Evolutionary conservation across 2,113 vertebrate species (phyloP), one percentile per base, ranked within the genome.

Genomic region (Hemichromis elongatus): DNA sequence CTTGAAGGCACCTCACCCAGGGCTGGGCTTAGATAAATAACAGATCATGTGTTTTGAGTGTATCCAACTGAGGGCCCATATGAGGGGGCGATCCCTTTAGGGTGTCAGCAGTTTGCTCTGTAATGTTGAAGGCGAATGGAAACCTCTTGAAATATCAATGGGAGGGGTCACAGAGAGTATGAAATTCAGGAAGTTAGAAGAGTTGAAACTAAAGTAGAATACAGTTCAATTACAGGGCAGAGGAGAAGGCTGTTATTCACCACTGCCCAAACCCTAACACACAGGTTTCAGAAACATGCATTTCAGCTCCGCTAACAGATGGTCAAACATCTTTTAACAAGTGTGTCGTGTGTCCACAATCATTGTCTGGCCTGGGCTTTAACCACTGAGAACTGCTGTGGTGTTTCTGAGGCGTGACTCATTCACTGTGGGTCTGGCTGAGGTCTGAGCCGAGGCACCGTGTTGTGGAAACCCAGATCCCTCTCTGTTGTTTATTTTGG

Each of bases 401-500:
- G 73, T 79, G 80, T 55, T 79, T 61, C 12, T 47, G 59, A 54
- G 40, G 47, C 7, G 9, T 37, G 79, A 77, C 85, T 87, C 78
- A n/a, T 75, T 24, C 55, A 50, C 78, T 73, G 42, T 26, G 12
- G 59, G 33, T 68, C 21, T 77, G 57, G 79, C 55, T 59, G 45
- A 77, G 90, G 45, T 86, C 82, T 37, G 70, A 9, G 68, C 50
- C 21, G 3, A 10, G 79, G 42, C 59, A 14, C 77, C 35, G 56
- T 81, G 82, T 79, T 84, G 82, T 91, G 87, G 86, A 92, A 92
- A 93, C 57, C 68, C 80, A 56, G 66, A n/a, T 24, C 77, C 40
- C 26, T 45, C 73, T 53, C 33, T 9, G n/a, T 55, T 90, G 85
- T 88, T 94, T 83, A 86, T 90, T 91, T 93, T 92, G 86, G 83